Evolutionary conservation across 2,888 invertebrate genomes (phyloP), one percentile per base, ranked within the genome.

Genomic region (Ceramica pisi): DNA sequence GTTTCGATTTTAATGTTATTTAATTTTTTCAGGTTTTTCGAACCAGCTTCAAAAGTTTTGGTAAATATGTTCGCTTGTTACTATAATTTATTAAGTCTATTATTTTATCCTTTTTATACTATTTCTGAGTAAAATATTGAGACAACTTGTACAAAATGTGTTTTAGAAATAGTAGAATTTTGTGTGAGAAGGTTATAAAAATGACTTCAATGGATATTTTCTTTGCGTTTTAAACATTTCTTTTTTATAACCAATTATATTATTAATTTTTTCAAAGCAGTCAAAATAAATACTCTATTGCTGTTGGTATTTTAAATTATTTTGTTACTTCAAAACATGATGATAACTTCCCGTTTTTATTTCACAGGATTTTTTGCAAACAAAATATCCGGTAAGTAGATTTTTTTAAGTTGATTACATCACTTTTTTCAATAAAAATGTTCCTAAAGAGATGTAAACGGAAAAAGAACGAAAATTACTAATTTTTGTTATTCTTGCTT

Each of bases 291-390:
- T 31, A 3, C 5, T 5, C 5, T 3, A 31, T 31, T 31, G 31
- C 31, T 31, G 31, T 31, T 31, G 5, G 2, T 31, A 31, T 41
- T 12, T 51, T 31, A n/a, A 12, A n/a, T 16, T n/a, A 41, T 0
- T 19, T 6, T 0, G 7, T 26, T 10, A 21, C 3, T 19, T 50
- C 16, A 50, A 12, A 41, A 6, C 5, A 16, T 21, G 0, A 2
- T 48, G 8, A 14, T 60, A 59, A 59, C 31, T 38, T 0, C 2
- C 7, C 9, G 2, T 53, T 60, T 67, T 44, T 38, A 1, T 16
- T 67, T 61, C 4, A 14, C 60, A 74, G 73, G 48, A 44, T 76
- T 35, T 41, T 8, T 74, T 1, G 76, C 55, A 5, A 21, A 1
- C 14, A 59, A 68, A 41, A 41, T 74, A 41, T 1, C 14, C 1